Evolutionary conservation across 1,140 invertebrate species (phyloP).

Genomic region (Megathymus violae): DNA sequence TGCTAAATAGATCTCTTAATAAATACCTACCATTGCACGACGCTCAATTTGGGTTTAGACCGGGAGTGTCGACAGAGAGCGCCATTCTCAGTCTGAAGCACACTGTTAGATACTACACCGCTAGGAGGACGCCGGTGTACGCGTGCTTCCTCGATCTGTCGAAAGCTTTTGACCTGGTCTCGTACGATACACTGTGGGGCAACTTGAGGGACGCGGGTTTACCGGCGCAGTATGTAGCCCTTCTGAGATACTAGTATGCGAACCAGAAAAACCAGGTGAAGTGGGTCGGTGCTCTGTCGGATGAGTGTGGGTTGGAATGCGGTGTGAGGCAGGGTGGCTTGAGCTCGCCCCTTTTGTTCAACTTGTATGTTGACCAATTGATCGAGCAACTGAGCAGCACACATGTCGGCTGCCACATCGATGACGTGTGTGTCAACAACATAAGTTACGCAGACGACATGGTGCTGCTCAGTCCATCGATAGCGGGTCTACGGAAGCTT

Average conservation of each 20-base stretch:
- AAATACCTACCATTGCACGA: too few relatives aligned
- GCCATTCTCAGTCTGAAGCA: slow-evolving; percentile 26
- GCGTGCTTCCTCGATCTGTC: slow-evolving; percentile 26
- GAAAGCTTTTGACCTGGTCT: slow-evolving; percentile 24
- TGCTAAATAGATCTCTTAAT: too few relatives aligned
- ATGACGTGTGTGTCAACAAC: slow-evolving; percentile 12
- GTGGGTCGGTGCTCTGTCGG: slow-evolving; percentile 16
- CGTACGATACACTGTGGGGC: slow-evolving; percentile 6
- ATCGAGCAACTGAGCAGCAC: slow-evolving; percentile 4
- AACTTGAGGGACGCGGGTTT: slow-evolving; percentile 8
- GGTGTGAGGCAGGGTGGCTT: slow-evolving; percentile 23
- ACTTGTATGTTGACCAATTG: slow-evolving; percentile 9
- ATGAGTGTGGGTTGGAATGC: slow-evolving; percentile 19
- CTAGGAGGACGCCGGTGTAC: slow-evolving; percentile 23
- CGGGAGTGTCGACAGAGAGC: slow-evolving; percentile 19
- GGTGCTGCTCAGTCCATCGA: slow-evolving; percentile 22
- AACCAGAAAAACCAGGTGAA: slow-evolving; percentile 18
- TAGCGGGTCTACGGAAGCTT: slow-evolving; percentile 13
- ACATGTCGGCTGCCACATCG: slow-evolving; percentile 21
- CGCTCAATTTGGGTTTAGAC: too few relatives aligned
- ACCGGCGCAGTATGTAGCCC: neutral
- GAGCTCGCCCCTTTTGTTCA: slow-evolving; percentile 6
- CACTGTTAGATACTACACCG: slow-evolving; percentile 28
- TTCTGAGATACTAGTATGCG: slow-evolving; percentile 9
- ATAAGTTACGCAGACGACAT: slow-evolving; percentile 23